These are phyloP conservation scores for Ectemnius cavifrons DNA, from an alignment of 2,888 invertebrate genomes.

Conservation along the genomic window DNA sequence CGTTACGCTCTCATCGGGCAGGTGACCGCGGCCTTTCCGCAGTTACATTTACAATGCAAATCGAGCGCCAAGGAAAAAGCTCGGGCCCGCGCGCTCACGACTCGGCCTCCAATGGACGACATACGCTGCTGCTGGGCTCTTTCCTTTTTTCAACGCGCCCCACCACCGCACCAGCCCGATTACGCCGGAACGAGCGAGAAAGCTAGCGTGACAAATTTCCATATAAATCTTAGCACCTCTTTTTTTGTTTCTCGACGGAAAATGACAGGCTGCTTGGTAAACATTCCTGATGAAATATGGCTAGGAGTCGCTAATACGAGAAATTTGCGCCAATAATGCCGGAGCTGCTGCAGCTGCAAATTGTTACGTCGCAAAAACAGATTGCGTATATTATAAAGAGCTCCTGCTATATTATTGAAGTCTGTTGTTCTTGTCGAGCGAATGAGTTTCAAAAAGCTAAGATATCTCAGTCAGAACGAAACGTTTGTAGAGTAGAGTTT, in stretches of 20 bases:
- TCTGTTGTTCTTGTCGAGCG: no score
- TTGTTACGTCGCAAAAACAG: constrained; percentile 14
- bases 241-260: constrained; percentile 33
- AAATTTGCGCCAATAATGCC: constrained; percentile 22
- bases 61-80: constrained; percentile 60
- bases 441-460: no score
- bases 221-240: constrained; percentile 62
- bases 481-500: not conserved
- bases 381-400: not conserved
- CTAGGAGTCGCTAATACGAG: constrained; percentile 25
- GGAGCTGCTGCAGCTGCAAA: constrained; percentile 13
- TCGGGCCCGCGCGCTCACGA: constrained; percentile 27
- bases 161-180: constrained; percentile 57
- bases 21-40: constrained; percentile 63
- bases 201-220: constrained; percentile 48
- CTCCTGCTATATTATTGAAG: no score
- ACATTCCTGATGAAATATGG: constrained; percentile 37
- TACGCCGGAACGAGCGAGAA: constrained; percentile 53
- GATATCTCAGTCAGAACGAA: no score
- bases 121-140: constrained; percentile 35
- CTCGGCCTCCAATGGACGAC: constrained; percentile 62
- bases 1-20: constrained; percentile 63
- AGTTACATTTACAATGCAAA: constrained; percentile 72
- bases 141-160: constrained; percentile 41
- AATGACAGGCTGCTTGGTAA: constrained; percentile 34